Conservation (phyloP, 2,797 vertebrate genomes). For the Anguilla marmorata region DNA sequence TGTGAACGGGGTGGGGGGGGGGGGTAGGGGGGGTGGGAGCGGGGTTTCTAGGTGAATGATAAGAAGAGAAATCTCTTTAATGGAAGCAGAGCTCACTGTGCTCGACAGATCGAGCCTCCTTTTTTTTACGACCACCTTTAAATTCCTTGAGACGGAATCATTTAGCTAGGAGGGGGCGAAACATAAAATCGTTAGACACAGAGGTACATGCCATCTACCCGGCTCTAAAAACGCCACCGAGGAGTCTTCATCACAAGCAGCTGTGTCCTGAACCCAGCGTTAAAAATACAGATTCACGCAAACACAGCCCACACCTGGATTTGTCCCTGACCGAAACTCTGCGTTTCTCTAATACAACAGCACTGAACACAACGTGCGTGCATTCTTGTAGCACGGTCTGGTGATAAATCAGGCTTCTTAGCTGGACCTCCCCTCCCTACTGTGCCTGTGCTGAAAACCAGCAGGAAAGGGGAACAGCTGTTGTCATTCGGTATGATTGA, state of each 20-base stretch:
- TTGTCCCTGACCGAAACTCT: background rate
- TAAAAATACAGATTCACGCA: background rate
- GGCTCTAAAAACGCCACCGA: background rate
- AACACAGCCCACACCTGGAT: background rate
- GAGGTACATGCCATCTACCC: background rate
- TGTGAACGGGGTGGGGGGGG: background rate
- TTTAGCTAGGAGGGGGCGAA: background rate
- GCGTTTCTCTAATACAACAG: background rate
- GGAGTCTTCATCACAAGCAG: background rate
- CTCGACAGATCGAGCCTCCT: background rate
- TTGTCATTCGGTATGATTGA: background rate
- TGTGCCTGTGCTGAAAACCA: background rate
- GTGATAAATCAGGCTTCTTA: background rate
- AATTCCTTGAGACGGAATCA: slow-evolving; percentile 16
- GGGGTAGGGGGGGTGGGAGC: background rate
- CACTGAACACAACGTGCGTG: background rate
- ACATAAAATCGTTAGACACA: background rate
- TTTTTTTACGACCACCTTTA: slow-evolving; percentile 14
- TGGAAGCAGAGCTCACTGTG: background rate
- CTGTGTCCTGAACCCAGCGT: background rate
- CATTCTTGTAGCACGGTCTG: background rate
- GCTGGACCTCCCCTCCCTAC: background rate
- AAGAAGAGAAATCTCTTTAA: slow-evolving; percentile 8
- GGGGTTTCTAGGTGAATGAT: slow-evolving; percentile 14
- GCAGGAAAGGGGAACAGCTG: background rate